A percentile compares a stretch with the other conserved stretches of the same genome.
These are phyloP conservation scores for Macropus fuliginosus DNA, from an alignment of 2,797 vertebrate genomes.

Conservation along the genomic window DNA sequence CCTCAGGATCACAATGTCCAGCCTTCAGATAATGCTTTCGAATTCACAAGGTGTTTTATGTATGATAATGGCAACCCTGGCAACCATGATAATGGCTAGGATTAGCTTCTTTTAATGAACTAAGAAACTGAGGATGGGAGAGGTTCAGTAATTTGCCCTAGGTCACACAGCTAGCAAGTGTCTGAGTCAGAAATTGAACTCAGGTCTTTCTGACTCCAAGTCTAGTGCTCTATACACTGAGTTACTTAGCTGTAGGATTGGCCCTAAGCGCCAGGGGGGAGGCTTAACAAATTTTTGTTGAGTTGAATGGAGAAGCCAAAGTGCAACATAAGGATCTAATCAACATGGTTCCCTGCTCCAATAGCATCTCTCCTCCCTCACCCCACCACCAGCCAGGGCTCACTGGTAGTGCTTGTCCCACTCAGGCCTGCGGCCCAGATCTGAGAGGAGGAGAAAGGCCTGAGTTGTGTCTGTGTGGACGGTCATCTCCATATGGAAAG, in stretches of 20 bases:
- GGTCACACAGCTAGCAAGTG: background rate
- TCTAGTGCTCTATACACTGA: background rate
- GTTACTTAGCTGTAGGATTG: background rate
- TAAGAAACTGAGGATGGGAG: background rate
- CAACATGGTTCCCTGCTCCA: background rate
- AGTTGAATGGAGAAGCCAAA: background rate
- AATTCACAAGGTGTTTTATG: background rate
- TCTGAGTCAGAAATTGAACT: background rate
- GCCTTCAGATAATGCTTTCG: background rate
- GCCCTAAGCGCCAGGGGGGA: background rate
- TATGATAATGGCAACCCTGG: background rate
- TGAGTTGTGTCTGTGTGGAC: conserved; percentile 86
- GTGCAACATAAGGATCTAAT: too few species aligned
- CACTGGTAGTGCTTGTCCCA: conserved; percentile 95
- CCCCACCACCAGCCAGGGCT: conserved; percentile 58
- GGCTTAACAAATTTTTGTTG: background rate
- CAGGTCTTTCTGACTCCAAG: background rate
- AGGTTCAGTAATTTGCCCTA: background rate
- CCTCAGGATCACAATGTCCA: background rate
- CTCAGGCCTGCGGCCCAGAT: conserved; percentile 90
- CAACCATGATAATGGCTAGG: background rate
- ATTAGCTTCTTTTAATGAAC: background rate
- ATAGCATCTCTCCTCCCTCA: rapidly evolving
- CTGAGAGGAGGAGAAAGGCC: conserved; percentile 93
- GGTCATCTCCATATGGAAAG: conserved; percentile 92